phyloP scores from a whole-genome alignment of 2,113 vertebrate species.

The Equus przewalskii region DNA sequence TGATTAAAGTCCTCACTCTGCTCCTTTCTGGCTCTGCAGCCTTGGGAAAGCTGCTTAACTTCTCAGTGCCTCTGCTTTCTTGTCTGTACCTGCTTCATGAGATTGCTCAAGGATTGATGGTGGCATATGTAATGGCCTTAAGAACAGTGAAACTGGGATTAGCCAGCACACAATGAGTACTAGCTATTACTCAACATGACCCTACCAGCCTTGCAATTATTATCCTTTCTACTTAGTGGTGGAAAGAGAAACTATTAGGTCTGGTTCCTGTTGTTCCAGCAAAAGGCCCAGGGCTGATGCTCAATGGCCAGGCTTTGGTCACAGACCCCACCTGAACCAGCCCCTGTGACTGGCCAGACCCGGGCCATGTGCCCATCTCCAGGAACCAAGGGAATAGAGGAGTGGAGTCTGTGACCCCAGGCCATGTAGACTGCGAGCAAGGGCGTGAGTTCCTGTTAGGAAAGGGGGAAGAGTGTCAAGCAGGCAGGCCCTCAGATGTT shows the following conservation, averaged over 20 bases:
- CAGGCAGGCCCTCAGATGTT: not conserved
- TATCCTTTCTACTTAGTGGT: not conserved
- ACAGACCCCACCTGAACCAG: not conserved
- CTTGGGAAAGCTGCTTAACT: not conserved
- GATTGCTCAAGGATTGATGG: not conserved
- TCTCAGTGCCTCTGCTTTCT: not conserved
- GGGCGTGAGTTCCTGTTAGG: not conserved
- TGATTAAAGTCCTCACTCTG: not conserved
- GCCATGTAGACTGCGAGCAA: not conserved
- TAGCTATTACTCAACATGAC: not conserved
- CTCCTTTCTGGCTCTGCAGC: not conserved
- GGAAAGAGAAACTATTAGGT: not conserved
- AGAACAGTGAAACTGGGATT: not conserved
- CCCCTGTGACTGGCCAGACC: not conserved
- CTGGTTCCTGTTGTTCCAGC: not conserved
- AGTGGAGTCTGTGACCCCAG: not conserved
- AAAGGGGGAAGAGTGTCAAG: not conserved
- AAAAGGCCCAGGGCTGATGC: not conserved
- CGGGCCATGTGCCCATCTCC: fast-evolving
- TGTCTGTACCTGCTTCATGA: not conserved
- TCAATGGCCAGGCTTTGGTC: not conserved
- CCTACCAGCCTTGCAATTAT: not conserved
- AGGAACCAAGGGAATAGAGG: not conserved
- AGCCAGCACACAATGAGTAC: not conserved
- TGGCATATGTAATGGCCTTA: not conserved